Evolutionary conservation across 2,797 vertebrate genomes (phyloP), one percentile per base, ranked within the genome.

Genomic region (Sylvilagus floridanus): DNA sequence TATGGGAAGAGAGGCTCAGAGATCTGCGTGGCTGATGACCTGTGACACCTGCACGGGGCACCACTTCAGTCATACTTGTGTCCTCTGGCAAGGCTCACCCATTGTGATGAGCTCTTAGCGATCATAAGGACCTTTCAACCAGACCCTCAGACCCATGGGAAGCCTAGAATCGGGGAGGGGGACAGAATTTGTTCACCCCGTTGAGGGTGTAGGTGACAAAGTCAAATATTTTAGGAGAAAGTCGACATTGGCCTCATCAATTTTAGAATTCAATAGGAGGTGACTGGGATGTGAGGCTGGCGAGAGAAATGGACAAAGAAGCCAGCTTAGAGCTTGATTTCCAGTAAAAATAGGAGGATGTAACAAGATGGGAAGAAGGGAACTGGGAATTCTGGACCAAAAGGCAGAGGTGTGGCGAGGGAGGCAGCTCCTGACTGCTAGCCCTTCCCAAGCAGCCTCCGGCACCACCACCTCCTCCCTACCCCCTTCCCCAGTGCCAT

Each of bases 151-250:
- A 77, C 35, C 35, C 37, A 93, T 69, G 28, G 32, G 9, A 66
- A 28, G 52, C 73, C 68, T 63, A 4, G 30, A 68, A 35, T 21
- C 68, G 28, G 28, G 66, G 10, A 35, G 4, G 9, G 16, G 19
- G 26, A 14, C 5, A 28, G 24, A 7, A 47, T 47, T 47, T 68
- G 7, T 90, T 35, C 85, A 73, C 68, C 62, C 24, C 72, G 65
- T 22, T 84, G 24, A 82, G 14, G 7, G 26, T 88, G 7, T 91
- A 63, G 50, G 73, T 68, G 71, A 79, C 54, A n/a, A 84, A 91
- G 42, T 85, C 35, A 68, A 52, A 76, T 85, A 78, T 85, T 47
- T 94, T 62, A 78, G 37, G 42, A 92, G 54, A 66, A 95, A 84
- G 79, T 54, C 90, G 35, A 19, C 84, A 81, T 95, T 85, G 60